Conservation (phyloP, 2,797 vertebrate species). For the Synaphobranchus kaupii region DNA sequence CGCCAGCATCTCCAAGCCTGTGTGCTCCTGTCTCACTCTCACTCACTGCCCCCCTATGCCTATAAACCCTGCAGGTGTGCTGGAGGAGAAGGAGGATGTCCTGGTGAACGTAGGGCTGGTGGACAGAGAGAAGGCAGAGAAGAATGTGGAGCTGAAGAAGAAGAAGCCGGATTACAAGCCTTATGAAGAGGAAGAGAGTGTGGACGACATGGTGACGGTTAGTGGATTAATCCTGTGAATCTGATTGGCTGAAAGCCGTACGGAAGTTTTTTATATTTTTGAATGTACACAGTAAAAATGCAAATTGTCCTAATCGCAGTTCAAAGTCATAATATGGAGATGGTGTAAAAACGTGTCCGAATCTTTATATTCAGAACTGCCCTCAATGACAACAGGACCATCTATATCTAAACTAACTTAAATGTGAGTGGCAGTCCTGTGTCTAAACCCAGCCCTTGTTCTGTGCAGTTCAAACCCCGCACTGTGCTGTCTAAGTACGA, state of each 20-base stretch:
- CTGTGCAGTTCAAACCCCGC: conserved; percentile 67
- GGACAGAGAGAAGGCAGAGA: conserved; percentile 87
- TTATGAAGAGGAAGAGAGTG: conserved; percentile 84
- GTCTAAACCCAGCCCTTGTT: not conserved
- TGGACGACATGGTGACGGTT: conserved; percentile 83
- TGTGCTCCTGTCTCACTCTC: not conserved
- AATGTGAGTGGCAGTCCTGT: not conserved
- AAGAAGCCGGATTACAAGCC: conserved; percentile 89
- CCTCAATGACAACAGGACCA: not conserved
- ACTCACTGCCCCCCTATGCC: not conserved
- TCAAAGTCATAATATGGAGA: not conserved
- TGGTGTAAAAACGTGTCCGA: not conserved
- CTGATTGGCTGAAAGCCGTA: not conserved
- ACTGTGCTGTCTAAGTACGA: conserved; percentile 87
- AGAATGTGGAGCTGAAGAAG: conserved; percentile 88
- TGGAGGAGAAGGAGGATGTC: conserved; percentile 83
- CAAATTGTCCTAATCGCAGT: not conserved
- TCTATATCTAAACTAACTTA: not conserved
- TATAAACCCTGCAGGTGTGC: conserved; percentile 68
- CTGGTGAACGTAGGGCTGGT: conserved; percentile 86
- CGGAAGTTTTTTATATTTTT: not conserved
- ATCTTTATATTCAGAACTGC: not conserved
- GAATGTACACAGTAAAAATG: not conserved
- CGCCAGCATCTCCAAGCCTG: not conserved
- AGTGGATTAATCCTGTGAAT: conserved; percentile 16